Conservation (phyloP, 2,797 vertebrate species). For the Hapalemur alaotrensis region DNA sequence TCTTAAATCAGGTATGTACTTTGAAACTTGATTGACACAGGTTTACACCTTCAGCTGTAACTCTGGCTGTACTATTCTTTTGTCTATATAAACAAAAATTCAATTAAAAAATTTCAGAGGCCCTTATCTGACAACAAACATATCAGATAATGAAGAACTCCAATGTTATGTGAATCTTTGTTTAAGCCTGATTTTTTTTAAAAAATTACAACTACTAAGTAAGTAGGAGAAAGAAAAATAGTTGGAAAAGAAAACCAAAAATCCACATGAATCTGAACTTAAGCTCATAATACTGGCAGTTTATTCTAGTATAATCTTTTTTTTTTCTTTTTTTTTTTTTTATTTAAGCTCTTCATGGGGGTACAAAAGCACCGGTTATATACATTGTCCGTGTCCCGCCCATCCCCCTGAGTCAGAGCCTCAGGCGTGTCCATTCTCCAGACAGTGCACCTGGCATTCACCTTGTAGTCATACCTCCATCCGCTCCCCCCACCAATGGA, state of each 20-base stretch:
- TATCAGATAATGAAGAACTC: background rate
- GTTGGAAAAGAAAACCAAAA: constrained; percentile 12
- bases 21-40: constrained; percentile 29
- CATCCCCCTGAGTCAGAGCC: too few relatives aligned
- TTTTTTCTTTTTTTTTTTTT: too few relatives aligned
- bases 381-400: too few relatives aligned
- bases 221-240: background rate
- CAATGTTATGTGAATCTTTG: background rate
- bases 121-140: background rate
- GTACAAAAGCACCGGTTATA: too few relatives aligned
- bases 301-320: constrained; percentile 26
- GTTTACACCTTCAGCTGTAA: background rate
- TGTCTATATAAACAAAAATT: background rate
- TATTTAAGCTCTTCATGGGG: too few relatives aligned
- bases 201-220: background rate
- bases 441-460: too few relatives aligned
- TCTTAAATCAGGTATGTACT: constrained; percentile 29
- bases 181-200: background rate
- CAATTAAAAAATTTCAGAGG: constrained; percentile 7
- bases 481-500: too few relatives aligned
- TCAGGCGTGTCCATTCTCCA: too few relatives aligned
- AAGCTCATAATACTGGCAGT: background rate
- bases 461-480: too few relatives aligned
- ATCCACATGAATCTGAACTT: background rate
- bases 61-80: background rate